These are phyloP conservation scores for Tenualosa ilisha DNA, from an alignment of 2,797 vertebrate genomes.

Conservation along the genomic window DNA sequence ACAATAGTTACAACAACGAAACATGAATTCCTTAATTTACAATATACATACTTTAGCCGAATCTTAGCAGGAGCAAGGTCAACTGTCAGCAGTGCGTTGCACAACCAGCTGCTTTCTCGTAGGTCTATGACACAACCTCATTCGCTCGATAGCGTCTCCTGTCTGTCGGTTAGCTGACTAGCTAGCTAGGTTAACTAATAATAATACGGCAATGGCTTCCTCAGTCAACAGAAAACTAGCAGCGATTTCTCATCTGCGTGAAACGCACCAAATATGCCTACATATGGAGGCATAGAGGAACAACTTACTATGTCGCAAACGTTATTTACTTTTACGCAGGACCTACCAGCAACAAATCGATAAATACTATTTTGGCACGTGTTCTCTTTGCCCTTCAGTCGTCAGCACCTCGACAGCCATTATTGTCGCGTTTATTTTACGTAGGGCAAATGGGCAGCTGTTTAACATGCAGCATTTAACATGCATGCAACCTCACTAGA, in stretches of 20 bases:
- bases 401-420: background rate
- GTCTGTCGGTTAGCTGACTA: background rate
- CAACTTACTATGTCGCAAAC: background rate
- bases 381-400: constrained; percentile 53
- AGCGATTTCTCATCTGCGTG: background rate
- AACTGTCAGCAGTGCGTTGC: constrained; percentile 23
- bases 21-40: background rate
- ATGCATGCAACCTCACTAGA: too few species aligned
- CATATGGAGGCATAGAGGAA: background rate
- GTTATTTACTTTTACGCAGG: background rate
- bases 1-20: background rate
- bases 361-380: constrained; percentile 15
- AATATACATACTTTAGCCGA: background rate
- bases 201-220: background rate
- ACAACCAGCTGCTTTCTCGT: background rate
- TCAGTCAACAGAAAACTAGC: background rate
- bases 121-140: background rate
- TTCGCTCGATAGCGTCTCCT: background rate
- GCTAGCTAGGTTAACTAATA: background rate
- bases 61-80: constrained; percentile 37
- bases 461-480: background rate
- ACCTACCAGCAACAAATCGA: background rate
- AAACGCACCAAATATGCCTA: background rate
- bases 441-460: background rate
- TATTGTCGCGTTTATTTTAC: constrained; percentile 6